Evolutionary conservation across 2,888 invertebrate species (phyloP).

Genomic region (Pyrocoelia pectoralis): DNA sequence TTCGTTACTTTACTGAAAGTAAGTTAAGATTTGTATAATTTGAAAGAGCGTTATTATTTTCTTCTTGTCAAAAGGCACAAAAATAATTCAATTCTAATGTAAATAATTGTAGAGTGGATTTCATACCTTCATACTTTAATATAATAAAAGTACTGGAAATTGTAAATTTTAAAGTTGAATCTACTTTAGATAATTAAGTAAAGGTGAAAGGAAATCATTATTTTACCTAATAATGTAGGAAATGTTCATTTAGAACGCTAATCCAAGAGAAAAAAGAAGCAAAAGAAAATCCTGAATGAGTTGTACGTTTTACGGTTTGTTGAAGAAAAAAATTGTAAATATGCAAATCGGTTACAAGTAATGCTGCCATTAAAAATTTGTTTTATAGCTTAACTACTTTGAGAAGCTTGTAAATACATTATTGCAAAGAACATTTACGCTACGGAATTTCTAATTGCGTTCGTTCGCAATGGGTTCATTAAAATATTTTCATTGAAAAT

Average conservation of each 20-base stretch:
- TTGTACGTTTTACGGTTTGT: conserved; percentile 15
- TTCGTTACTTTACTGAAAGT: too few species aligned
- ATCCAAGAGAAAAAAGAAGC: conserved; percentile 7
- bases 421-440: conserved; percentile 13
- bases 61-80: neutral
- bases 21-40: too few species aligned
- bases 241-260: neutral
- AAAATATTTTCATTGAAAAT: conserved; percentile 10
- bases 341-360: conserved; percentile 22
- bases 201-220: neutral
- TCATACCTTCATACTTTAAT: neutral
- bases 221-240: conserved; percentile 7
- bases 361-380: conserved; percentile 23
- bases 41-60: too few species aligned
- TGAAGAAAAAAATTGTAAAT: conserved; percentile 23
- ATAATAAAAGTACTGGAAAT: neutral
- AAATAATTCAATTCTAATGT: neutral
- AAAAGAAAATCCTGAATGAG: conserved; percentile 20
- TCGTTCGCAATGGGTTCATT: conserved; percentile 12
- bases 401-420: conserved; percentile 15
- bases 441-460: conserved; percentile 17
- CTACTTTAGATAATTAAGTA: conserved; percentile 2
- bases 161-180: neutral
- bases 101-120: neutral
- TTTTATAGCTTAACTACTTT: conserved; percentile 19